Conservation (phyloP, 2,113 vertebrate genomes). For the Smithornis capensis region DNA sequence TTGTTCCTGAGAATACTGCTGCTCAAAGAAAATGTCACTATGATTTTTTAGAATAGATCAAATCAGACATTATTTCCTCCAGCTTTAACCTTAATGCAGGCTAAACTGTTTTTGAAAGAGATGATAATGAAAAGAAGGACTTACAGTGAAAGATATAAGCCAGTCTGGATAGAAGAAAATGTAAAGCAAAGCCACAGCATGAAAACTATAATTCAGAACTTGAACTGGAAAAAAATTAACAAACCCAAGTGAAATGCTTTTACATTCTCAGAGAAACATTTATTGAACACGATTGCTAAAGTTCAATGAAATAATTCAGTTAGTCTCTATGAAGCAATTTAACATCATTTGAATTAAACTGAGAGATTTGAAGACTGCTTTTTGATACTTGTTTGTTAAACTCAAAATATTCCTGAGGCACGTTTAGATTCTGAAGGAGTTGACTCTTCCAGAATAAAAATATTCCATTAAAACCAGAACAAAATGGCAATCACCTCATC, state of each 20-base stretch:
- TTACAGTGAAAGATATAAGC: background rate
- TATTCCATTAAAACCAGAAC: background rate
- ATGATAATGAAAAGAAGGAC: background rate
- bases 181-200: background rate
- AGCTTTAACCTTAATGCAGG: background rate
- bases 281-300: constrained; percentile 17
- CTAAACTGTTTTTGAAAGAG: background rate
- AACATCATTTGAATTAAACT: constrained; percentile 23
- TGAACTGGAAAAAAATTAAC: background rate
- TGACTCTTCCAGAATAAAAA: background rate
- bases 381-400: constrained; percentile 41
- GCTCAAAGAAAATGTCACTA: background rate
- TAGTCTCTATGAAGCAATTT: constrained; percentile 9
- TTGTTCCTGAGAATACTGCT: background rate
- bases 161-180: background rate
- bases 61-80: background rate
- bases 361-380: constrained; percentile 27
- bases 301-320: constrained; percentile 16
- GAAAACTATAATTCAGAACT: background rate
- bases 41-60: background rate
- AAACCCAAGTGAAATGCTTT: background rate
- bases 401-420: constrained; percentile 13
- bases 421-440: background rate
- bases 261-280: background rate
- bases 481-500: background rate